Base-by-base conservation (phyloP, 2,113 vertebrate genomes). In the Odontesthes bonariensis region DNA sequence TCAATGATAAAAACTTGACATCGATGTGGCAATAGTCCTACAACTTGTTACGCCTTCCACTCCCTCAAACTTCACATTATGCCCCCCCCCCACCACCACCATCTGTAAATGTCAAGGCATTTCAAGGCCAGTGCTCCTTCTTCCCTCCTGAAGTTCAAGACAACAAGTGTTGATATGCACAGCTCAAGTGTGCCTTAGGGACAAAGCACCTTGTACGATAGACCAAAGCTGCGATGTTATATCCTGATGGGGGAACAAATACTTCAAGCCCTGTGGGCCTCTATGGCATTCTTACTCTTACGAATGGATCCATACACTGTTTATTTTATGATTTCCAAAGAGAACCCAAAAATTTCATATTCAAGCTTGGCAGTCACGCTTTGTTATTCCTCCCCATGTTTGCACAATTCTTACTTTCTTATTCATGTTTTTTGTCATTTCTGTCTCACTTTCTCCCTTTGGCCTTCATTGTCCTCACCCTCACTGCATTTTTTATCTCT, bases 71-170 rank as follows among this genome's bases (percentile, higher is more conserved):
- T 49, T 49, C 17, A 49, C 17, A n/a, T n/a, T 2, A 8, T 6
- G 27, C 2, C 27, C 27, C 27, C 6, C 6, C 5, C 17, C 16
- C 46, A 14, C 17, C 1, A n/a, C 17, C 17, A n/a, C n/a, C 7
- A 49, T n/a, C 46, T 49, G 46, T 49, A 49, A 49, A 49, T 49
- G 46, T 49, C 32, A 20, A 19, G 20, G 51, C 54, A 46, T 61
- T 71, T 72, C 33, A 27, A 64, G 38, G 12, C 20, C 40, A 16
- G 52, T 83, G 74, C 56, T 74, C 67, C 85, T 83, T 75, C 23
- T 56, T 49, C 32, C 61, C 49, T n/a, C 51, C 35, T 72, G 42
- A 67, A 69, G 63, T 81, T 33, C 33, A 56, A 68, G 14, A 65
- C 19, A 38, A 13, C 64, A 70, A 62, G 44, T 58, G 57, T 42